phyloP scores from a whole-genome alignment of 1,140 invertebrate genomes.

The Caenorhabditis briggsae region DNA sequence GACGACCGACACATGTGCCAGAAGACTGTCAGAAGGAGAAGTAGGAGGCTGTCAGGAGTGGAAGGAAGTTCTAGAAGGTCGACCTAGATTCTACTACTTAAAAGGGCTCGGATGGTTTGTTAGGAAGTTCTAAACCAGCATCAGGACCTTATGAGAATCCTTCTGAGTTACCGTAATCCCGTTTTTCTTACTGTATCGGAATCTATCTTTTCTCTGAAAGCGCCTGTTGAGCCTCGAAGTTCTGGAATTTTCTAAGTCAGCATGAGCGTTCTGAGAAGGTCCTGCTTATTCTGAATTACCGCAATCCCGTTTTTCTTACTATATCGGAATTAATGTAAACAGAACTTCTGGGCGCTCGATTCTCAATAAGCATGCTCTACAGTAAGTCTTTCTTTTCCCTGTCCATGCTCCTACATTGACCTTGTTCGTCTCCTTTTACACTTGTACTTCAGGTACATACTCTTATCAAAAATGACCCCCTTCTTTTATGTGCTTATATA shows the following conservation, averaged over 20 bases:
- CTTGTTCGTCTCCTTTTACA: neutral
- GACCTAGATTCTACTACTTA: too few species aligned
- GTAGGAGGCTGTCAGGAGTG: neutral
- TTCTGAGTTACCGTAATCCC: neutral
- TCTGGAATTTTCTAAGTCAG: too few species aligned
- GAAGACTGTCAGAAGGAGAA: neutral
- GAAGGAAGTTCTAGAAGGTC: neutral
- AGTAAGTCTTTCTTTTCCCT: neutral
- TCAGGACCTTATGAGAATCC: neutral
- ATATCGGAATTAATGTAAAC: too few species aligned
- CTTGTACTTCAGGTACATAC: neutral
- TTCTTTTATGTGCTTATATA: neutral
- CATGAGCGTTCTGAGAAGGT: too few species aligned
- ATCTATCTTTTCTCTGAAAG: too few species aligned
- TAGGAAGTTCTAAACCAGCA: too few species aligned
- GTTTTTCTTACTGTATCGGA: neutral
- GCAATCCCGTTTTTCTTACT: too few species aligned
- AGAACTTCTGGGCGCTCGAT: too few species aligned
- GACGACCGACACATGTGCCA: neutral
- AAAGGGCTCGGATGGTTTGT: too few species aligned
- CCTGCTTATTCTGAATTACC: too few species aligned
- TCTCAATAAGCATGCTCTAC: too few species aligned
- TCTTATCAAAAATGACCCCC: constrained; percentile 11
- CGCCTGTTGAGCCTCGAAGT: too few species aligned
- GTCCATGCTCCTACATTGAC: neutral